Percentiles rank a stretch among this genome's conserved stretches.
Conservation (phyloP, 2,797 vertebrate species). For the Epinephelus malabaricus region DNA sequence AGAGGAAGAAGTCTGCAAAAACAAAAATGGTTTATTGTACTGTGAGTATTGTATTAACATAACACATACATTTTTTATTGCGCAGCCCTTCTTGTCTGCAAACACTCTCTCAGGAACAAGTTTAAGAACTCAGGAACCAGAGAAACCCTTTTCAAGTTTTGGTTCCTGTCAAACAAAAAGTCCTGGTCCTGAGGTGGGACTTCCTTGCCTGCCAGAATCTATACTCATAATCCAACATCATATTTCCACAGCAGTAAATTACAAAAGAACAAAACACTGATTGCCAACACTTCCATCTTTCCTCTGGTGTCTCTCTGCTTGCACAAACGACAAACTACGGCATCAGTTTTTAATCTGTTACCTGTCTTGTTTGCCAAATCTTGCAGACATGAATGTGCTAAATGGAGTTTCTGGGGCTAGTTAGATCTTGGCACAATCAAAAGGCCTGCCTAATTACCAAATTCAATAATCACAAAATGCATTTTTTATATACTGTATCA, state of each 20-base stretch:
- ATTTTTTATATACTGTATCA: neutral
- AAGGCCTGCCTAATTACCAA: neutral
- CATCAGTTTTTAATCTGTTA: neutral
- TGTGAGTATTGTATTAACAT: too few relatives aligned
- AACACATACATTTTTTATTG: too few relatives aligned
- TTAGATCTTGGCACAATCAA: neutral
- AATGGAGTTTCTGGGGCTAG: neutral
- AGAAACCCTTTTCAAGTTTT: constrained; percentile 11
- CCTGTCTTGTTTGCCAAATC: neutral
- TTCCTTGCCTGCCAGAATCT: neutral
- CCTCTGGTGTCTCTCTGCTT: neutral
- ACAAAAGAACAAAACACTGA: neutral
- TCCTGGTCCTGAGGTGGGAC: neutral
- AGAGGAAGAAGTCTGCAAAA: neutral
- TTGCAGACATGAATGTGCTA: neutral
- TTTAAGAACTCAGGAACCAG: neutral
- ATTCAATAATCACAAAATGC: neutral
- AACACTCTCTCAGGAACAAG: constrained; percentile 1
- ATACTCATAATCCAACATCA: neutral
- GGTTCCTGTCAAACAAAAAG: constrained; percentile 6
- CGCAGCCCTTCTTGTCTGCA: too few relatives aligned
- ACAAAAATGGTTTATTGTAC: neutral
- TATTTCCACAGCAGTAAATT: constrained; percentile 5
- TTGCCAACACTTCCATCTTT: neutral
- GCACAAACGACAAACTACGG: neutral